These are phyloP conservation scores for Daubentonia madagascariensis DNA, from an alignment of 2,113 vertebrate species.

Conservation along the genomic window DNA sequence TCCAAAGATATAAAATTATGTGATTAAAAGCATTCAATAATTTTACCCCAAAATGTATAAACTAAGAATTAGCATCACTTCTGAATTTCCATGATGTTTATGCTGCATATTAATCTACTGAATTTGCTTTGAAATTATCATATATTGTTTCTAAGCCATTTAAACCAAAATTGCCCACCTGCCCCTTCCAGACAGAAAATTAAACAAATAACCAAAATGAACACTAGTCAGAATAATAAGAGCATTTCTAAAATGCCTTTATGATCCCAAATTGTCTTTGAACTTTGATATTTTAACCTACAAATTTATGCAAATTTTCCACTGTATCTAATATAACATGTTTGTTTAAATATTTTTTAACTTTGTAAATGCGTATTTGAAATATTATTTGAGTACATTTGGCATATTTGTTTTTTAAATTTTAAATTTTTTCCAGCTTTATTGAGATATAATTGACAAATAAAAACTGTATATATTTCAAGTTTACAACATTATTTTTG, in stretches of 20 bases:
- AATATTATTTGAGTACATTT: neutral
- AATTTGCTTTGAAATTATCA: conserved; percentile 2
- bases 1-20: neutral
- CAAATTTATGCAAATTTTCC: neutral
- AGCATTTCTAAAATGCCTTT: neutral
- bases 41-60: neutral
- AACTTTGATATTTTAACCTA: neutral
- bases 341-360: neutral
- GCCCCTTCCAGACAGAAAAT: neutral
- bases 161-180: neutral
- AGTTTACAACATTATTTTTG: neutral
- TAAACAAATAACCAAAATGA: neutral
- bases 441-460: neutral
- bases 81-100: neutral
- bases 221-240: neutral
- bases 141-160: neutral
- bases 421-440: neutral
- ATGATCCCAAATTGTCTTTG: neutral
- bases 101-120: neutral
- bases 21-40: neutral
- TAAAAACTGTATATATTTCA: neutral
- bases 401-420: neutral
- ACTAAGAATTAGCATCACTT: neutral
- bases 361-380: neutral
- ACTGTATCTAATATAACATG: neutral